Percentiles rank a stretch among this genome's conserved stretches.
These are phyloP conservation scores for Tyria jacobaeae DNA, from an alignment of 2,888 invertebrate genomes.

Conservation along the genomic window DNA sequence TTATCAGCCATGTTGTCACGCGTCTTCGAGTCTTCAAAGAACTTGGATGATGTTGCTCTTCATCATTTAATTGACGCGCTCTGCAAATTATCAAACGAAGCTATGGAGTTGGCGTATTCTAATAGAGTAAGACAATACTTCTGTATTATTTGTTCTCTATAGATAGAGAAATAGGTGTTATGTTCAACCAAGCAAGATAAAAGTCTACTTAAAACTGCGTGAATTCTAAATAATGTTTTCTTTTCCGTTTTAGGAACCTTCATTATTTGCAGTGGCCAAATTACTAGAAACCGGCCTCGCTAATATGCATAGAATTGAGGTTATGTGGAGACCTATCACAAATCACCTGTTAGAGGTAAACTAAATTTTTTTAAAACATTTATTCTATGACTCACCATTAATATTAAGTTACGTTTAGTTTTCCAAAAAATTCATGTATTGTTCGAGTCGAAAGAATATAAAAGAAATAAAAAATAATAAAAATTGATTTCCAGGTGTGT, in stretches of 20 bases:
- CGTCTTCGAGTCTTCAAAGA: slow-evolving; percentile 97
- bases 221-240: too few relatives aligned
- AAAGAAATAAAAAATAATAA: too few relatives aligned
- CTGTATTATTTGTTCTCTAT: too few relatives aligned
- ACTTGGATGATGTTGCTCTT: slow-evolving; percentile 96
- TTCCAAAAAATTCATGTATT: too few relatives aligned
- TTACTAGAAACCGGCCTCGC: slow-evolving; percentile 98
- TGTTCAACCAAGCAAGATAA: too few relatives aligned
- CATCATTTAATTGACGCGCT: slow-evolving; percentile 98
- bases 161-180: too few relatives aligned
- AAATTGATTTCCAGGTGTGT: slow-evolving; percentile 82
- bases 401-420: too few relatives aligned
- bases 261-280: slow-evolving; percentile 98
- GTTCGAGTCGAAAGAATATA: too few relatives aligned
- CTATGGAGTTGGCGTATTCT: slow-evolving; percentile 98
- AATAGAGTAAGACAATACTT: slow-evolving; percentile 93
- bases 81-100: slow-evolving; percentile 97
- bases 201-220: too few relatives aligned
- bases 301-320: slow-evolving; percentile 96
- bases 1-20: slow-evolving; percentile 96
- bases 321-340: slow-evolving; percentile 97
- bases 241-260: slow-evolving; percentile 91
- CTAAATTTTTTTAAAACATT: background rate
- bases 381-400: too few relatives aligned
- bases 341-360: slow-evolving; percentile 96